These are phyloP conservation scores for Helicoverpa assulta DNA, from an alignment of 2,888 invertebrate genomes.

Conservation along the genomic window DNA sequence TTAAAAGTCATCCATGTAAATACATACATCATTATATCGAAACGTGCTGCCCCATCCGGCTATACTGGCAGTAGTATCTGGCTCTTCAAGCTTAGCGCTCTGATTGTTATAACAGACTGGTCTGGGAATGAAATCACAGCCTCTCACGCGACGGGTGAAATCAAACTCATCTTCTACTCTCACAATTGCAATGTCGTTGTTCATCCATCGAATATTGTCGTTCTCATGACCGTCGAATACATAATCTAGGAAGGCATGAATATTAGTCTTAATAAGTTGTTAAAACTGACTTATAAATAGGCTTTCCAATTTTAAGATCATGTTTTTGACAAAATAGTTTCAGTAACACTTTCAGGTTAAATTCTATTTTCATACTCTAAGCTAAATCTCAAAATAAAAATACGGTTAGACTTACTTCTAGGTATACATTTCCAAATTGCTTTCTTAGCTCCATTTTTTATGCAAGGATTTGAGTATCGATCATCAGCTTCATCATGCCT, in stretches of 20 bases:
- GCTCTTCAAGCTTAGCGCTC: slow-evolving; percentile 64
- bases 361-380: too few species aligned
- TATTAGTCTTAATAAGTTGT: too few species aligned
- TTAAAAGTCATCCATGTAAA: too few species aligned
- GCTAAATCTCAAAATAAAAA: background rate
- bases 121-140: slow-evolving; percentile 74
- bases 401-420: slow-evolving; percentile 68
- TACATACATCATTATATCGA: slow-evolving; percentile 72
- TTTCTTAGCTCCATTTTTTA: slow-evolving; percentile 78
- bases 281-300: too few species aligned
- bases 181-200: slow-evolving; percentile 79
- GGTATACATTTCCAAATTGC: slow-evolving; percentile 81
- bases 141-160: slow-evolving; percentile 71
- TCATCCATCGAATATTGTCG: slow-evolving; percentile 81
- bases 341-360: too few species aligned
- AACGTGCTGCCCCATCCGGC: slow-evolving; percentile 77
- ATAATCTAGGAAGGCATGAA: slow-evolving; percentile 67
- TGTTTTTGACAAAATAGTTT: too few species aligned
- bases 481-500: slow-evolving; percentile 72
- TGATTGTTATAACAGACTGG: slow-evolving; percentile 76
- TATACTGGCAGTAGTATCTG: slow-evolving; percentile 64
- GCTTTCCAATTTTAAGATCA: too few species aligned
- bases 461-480: slow-evolving; percentile 69
- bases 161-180: slow-evolving; percentile 78
- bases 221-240: slow-evolving; percentile 79